Evolutionary conservation across 2,797 vertebrate species (phyloP).

Genomic region (Falco rusticolus): DNA sequence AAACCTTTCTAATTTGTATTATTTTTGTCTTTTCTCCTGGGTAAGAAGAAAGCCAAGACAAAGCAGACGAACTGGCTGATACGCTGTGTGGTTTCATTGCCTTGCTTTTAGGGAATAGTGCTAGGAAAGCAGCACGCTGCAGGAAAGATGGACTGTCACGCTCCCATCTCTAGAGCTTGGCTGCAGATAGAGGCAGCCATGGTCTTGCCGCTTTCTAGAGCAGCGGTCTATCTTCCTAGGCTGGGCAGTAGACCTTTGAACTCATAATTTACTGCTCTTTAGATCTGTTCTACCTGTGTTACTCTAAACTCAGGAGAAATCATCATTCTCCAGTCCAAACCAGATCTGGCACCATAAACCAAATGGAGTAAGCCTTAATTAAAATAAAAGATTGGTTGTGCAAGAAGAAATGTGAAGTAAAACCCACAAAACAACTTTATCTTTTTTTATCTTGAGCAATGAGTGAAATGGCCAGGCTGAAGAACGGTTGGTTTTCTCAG

Average conservation of each 20-base stretch:
- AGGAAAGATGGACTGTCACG: not conserved
- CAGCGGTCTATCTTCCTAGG: not conserved
- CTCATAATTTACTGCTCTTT: not conserved
- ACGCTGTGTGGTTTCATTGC: not conserved
- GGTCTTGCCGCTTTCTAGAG: not conserved
- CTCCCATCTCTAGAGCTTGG: not conserved
- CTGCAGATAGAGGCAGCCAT: not conserved
- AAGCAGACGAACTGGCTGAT: not conserved
- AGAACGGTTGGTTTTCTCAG: fast-evolving
- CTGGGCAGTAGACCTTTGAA: not conserved
- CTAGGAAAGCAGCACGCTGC: not conserved
- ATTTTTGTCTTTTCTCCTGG: not conserved
- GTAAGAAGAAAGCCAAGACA: not conserved
- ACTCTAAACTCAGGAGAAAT: not conserved
- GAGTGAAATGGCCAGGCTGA: not conserved
- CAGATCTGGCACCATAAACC: not conserved
- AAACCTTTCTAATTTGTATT: not conserved
- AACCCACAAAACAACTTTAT: not conserved
- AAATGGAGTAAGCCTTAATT: not conserved
- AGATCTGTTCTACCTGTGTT: not conserved
- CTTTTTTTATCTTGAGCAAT: not conserved
- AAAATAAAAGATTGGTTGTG: not conserved
- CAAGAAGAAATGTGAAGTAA: not conserved
- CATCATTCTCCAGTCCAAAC: fast-evolving
- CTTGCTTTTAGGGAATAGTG: not conserved